A percentile compares a stretch with the other conserved stretches of the same genome.
Conservation (phyloP, 1,140 invertebrate genomes). For the Bombus confusus region DNA sequence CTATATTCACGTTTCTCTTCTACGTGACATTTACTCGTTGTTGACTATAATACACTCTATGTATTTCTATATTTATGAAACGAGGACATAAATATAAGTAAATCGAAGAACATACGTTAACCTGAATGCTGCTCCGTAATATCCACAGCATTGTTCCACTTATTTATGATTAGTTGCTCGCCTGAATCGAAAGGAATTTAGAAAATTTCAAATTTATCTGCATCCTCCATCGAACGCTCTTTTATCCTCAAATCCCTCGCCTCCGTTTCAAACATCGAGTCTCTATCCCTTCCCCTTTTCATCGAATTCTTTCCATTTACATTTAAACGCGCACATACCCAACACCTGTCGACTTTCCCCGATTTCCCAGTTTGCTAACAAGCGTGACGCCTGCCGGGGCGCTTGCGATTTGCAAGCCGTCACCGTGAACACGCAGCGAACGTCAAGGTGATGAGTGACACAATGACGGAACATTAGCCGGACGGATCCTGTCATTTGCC, state of each 20-base stretch:
- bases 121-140: too few species aligned
- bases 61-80: too few species aligned
- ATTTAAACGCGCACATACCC: not conserved
- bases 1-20: too few species aligned
- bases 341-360: conserved; percentile 43
- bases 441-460: conserved; percentile 57
- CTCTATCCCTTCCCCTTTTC: not conserved
- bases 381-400: not conserved
- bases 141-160: not conserved
- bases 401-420: conserved; percentile 36
- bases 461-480: conserved; percentile 64
- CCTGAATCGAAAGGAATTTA: not conserved
- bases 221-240: not conserved
- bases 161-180: not conserved
- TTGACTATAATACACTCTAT: too few species aligned
- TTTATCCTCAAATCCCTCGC: not conserved
- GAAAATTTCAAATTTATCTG: not conserved
- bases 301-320: not conserved
- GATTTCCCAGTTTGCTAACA: conserved; percentile 24
- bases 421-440: conserved; percentile 23
- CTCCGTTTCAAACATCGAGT: not conserved
- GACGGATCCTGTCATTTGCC: conserved; percentile 61
- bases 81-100: too few species aligned
- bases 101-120: too few species aligned
- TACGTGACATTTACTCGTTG: too few species aligned